These are phyloP conservation scores for Eupsittula cactorum DNA, from an alignment of 2,113 vertebrate genomes.

Conservation along the genomic window DNA sequence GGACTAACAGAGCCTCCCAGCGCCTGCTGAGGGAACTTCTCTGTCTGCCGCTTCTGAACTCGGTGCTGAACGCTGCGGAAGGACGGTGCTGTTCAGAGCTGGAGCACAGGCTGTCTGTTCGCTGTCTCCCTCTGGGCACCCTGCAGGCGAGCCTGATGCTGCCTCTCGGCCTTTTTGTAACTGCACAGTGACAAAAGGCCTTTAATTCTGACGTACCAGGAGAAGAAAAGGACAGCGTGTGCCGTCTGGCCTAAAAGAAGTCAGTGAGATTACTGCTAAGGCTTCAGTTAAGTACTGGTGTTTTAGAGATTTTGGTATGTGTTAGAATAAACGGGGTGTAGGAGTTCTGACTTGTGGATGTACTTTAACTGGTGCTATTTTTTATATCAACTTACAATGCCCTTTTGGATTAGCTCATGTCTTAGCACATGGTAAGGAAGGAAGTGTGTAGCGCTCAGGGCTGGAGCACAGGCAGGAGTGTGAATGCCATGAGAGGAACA, in stretches of 20 bases:
- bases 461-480: background rate
- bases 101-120: background rate
- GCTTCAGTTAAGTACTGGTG: background rate
- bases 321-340: background rate
- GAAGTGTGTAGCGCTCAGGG: rapidly evolving
- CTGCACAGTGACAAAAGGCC: background rate
- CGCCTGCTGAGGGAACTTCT: background rate
- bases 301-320: background rate
- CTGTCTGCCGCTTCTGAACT: background rate
- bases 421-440: background rate
- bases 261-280: too few relatives aligned
- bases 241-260: background rate
- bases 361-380: background rate
- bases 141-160: rapidly evolving
- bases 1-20: background rate
- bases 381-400: background rate
- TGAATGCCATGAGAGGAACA: rapidly evolving
- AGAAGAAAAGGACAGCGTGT: rapidly evolving
- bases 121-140: background rate
- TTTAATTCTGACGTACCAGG: background rate
- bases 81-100: background rate
- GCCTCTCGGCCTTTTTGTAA: background rate
- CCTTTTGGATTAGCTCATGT: background rate
- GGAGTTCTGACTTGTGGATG: background rate
- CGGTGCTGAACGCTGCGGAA: background rate